Evolutionary conservation across 2,797 vertebrate species (phyloP).

Genomic region (Sciurus vulgaris): DNA sequence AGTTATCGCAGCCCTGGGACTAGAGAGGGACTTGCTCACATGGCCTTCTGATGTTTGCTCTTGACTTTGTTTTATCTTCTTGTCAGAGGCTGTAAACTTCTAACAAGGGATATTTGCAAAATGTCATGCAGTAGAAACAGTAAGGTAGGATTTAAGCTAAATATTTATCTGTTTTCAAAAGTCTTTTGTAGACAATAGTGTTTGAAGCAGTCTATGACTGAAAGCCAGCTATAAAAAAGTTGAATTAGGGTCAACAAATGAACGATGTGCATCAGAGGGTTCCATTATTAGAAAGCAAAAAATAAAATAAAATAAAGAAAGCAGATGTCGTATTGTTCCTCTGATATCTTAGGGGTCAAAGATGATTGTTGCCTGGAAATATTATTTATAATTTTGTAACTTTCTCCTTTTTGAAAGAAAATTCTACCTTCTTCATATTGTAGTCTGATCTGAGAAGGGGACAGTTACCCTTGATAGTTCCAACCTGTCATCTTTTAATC

Average conservation of each 20-base stretch:
- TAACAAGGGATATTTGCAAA: constrained; percentile 25
- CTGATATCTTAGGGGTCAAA: not conserved
- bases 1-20: not conserved
- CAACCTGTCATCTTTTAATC: not conserved
- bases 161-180: constrained; percentile 49
- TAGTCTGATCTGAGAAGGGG: not conserved
- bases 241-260: not conserved
- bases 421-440: not conserved
- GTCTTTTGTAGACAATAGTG: not conserved
- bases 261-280: not conserved
- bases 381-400: constrained; percentile 23
- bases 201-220: not conserved
- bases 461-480: not conserved
- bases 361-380: not conserved
- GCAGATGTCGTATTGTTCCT: not conserved
- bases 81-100: not conserved
- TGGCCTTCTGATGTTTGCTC: not conserved
- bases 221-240: constrained; percentile 6
- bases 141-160: not conserved
- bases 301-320: not conserved
- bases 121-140: not conserved
- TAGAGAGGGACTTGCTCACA: not conserved
- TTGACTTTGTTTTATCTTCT: constrained; percentile 13
- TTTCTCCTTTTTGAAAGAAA: not conserved
- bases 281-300: not conserved